Conservation (phyloP, 2,113 vertebrate species). For the Nannobrachium achirus region DNA sequence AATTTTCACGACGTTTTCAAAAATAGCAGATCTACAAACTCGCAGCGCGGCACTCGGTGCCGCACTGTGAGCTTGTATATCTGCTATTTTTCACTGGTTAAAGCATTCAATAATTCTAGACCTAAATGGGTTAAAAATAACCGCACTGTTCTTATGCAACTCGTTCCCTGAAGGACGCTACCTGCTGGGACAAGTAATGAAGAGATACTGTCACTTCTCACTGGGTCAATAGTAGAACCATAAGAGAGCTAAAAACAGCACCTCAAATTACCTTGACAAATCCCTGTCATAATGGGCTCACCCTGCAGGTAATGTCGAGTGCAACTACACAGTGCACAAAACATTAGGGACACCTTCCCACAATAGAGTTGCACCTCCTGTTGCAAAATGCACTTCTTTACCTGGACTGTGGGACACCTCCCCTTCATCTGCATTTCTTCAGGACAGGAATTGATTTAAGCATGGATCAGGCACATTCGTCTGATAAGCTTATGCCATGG, state of each 20-base stretch:
- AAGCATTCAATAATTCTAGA: too few relatives aligned
- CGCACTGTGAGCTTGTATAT: too few relatives aligned
- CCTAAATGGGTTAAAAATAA: too few relatives aligned
- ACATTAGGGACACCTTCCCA: not conserved
- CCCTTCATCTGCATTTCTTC: too few relatives aligned
- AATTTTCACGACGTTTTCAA: too few relatives aligned
- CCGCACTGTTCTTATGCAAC: too few relatives aligned
- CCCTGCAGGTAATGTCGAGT: not conserved
- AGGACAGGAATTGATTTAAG: too few relatives aligned
- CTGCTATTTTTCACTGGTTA: too few relatives aligned
- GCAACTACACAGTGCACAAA: not conserved
- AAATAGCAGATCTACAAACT: too few relatives aligned
- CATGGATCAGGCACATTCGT: too few relatives aligned
- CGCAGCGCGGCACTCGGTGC: too few relatives aligned
- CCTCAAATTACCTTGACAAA: conserved; percentile 38
- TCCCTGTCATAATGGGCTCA: conserved; percentile 15
- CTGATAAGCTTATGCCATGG: not conserved
- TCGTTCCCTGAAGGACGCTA: conserved; percentile 9
- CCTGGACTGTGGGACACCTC: too few relatives aligned
- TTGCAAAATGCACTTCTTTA: conserved; percentile 4
- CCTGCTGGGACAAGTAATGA: conserved; percentile 52
- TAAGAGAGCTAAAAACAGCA: conserved; percentile 13
- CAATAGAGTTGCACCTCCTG: not conserved
- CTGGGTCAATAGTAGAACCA: conserved; percentile 24
- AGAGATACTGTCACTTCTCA: conserved; percentile 39